A percentile compares a stretch with the other conserved stretches of the same genome.
Conservation (phyloP, 2,113 vertebrate species). For the Phylloscopus whistleri region DNA sequence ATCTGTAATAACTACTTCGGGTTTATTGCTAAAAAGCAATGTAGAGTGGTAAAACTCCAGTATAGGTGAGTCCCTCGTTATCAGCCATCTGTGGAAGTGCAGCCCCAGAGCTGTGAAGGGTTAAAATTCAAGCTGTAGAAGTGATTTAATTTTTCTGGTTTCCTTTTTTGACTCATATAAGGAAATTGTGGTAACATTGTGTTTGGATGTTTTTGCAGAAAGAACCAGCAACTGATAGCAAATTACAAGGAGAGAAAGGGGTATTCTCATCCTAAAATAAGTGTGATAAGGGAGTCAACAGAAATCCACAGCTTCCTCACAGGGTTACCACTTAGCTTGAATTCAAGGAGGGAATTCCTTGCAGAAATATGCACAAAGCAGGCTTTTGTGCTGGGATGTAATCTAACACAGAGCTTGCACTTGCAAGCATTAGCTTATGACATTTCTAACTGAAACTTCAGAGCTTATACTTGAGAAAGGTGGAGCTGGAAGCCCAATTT, state of each 20-base stretch:
- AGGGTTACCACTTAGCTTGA: not conserved
- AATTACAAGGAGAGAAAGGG: not conserved
- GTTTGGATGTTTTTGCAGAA: not conserved
- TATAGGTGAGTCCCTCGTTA: rapidly evolving
- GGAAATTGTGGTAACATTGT: not conserved
- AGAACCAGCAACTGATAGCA: not conserved
- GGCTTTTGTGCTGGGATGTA: not conserved
- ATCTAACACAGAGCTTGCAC: not conserved
- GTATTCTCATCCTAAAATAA: not conserved
- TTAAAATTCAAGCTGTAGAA: not conserved
- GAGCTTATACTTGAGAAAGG: not conserved
- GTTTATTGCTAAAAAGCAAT: not conserved
- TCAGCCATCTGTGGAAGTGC: not conserved
- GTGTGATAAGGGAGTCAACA: not conserved
- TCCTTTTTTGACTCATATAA: not conserved
- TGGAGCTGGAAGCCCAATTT: not conserved
- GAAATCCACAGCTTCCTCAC: not conserved
- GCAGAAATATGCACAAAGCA: not conserved
- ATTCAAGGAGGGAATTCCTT: not conserved
- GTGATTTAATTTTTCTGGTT: not conserved
- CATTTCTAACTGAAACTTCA: not conserved
- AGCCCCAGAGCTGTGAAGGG: not conserved
- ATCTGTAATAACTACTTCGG: not conserved
- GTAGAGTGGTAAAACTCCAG: not conserved
- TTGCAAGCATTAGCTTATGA: not conserved